Percentiles rank a stretch among this genome's conserved stretches.
Conservation (phyloP, 2,888 invertebrate species). For the Limnephilus auricula region DNA sequence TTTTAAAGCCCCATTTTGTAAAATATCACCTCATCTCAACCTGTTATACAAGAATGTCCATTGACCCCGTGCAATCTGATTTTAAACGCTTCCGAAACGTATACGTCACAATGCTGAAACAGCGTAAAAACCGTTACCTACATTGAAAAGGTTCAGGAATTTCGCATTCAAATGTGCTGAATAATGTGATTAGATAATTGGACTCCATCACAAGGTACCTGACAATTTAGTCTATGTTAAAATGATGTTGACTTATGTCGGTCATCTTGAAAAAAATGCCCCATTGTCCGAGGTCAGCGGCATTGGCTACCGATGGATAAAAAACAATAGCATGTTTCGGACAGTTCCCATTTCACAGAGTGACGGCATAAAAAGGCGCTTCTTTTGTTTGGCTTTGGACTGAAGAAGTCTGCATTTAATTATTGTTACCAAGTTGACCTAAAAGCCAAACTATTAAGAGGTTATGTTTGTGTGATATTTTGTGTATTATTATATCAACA, state of each 20-base stretch:
- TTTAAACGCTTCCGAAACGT: neutral
- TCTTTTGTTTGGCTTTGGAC: neutral
- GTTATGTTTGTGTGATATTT: neutral
- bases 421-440: neutral
- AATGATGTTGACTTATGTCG: constrained; percentile 2
- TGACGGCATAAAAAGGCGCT: neutral
- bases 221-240: neutral
- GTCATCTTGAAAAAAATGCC: neutral
- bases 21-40: neutral
- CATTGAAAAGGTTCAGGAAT: neutral
- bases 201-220: neutral
- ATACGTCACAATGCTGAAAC: neutral
- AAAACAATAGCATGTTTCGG: neutral
- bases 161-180: neutral
- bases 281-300: neutral
- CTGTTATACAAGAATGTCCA: neutral
- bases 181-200: constrained; percentile 2
- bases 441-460: neutral
- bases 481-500: too few relatives aligned
- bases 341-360: neutral
- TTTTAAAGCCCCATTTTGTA: too few relatives aligned
- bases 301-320: neutral
- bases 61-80: neutral
- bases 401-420: neutral
- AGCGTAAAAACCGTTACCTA: neutral